A percentile compares a stretch with the other conserved stretches of the same genome.
Evolutionary conservation across 2,888 invertebrate genomes (phyloP).

Genomic region (Bombylius discolor): DNA sequence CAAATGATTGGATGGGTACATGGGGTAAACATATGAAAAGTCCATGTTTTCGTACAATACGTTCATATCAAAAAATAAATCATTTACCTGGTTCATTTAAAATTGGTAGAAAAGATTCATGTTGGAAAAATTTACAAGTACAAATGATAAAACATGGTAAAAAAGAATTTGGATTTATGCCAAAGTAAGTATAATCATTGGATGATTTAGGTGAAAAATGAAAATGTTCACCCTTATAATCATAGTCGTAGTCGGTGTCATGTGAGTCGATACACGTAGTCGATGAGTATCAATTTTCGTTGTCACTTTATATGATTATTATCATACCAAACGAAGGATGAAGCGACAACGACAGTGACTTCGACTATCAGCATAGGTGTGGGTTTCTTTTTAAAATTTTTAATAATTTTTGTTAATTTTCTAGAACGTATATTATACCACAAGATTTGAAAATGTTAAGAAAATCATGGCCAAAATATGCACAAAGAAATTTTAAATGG

Average conservation of each 20-base stretch:
- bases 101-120: slow-evolving; percentile 86
- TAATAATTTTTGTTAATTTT: slow-evolving; percentile 3
- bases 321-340: no score
- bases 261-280: no score
- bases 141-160: slow-evolving; percentile 40
- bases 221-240: no score
- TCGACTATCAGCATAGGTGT: no score
- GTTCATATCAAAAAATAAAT: slow-evolving; percentile 91
- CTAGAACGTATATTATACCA: slow-evolving; percentile 77
- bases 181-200: slow-evolving; percentile 35
- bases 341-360: no score
- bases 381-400: not conserved
- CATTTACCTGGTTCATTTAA: slow-evolving; percentile 98
- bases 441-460: slow-evolving; percentile 71
- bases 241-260: no score
- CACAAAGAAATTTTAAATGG: slow-evolving; percentile 71
- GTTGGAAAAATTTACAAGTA: slow-evolving; percentile 74
- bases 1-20: slow-evolving; percentile 85
- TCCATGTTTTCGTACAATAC: slow-evolving; percentile 65
- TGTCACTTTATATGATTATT: no score
- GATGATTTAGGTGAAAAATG: no score
- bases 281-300: no score
- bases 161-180: slow-evolving; percentile 79
- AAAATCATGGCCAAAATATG: slow-evolving; percentile 72
- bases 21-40: slow-evolving; percentile 99